phyloP scores from a whole-genome alignment of 2,888 invertebrate genomes.

The Drosophila diplacantha region DNA sequence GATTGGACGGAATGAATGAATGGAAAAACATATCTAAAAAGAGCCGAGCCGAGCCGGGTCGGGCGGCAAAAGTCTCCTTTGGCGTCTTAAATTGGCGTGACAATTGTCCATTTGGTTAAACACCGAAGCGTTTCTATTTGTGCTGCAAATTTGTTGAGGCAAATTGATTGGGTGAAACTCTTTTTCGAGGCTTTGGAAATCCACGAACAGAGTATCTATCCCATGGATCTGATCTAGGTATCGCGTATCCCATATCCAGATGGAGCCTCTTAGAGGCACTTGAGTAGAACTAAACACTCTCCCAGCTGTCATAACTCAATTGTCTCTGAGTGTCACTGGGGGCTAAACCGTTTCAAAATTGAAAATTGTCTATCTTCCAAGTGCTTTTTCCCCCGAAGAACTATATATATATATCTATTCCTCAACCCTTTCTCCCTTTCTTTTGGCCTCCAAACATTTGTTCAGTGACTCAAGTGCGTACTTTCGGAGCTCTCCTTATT shows the following conservation, averaged over 20 bases:
- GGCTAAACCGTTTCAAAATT: constrained; percentile 31
- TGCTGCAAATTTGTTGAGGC: constrained; percentile 32
- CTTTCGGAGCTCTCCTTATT: constrained; percentile 19
- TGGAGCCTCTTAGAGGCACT: constrained; percentile 21
- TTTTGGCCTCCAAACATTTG: constrained; percentile 2
- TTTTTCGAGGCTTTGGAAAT: constrained; percentile 5
- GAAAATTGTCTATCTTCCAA: constrained; percentile 21
- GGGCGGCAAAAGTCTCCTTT: constrained; percentile 34
- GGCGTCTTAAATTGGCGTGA: constrained; percentile 45
- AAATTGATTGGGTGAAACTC: constrained; percentile 31
- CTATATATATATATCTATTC: constrained; percentile 4
- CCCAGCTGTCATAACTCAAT: constrained; percentile 40
- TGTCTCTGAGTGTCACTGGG: constrained; percentile 29
- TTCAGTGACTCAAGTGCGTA: constrained; percentile 35
- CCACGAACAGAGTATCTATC: constrained; percentile 13
- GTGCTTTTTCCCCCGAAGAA: constrained; percentile 5
- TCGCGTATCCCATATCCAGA: constrained; percentile 9
- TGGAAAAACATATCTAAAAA: constrained; percentile 25
- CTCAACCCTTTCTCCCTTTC: constrained; percentile 23
- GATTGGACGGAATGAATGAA: constrained; percentile 20
- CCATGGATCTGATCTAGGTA: constrained; percentile 24
- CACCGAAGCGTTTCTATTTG: constrained; percentile 39
- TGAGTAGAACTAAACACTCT: constrained; percentile 23
- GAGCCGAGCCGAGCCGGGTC: neutral
- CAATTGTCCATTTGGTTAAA: constrained; percentile 46